A percentile compares a stretch with the other conserved stretches of the same genome.
Evolutionary conservation across 2,113 vertebrate genomes (phyloP).

Genomic region (Burhinus oedicnemus): DNA sequence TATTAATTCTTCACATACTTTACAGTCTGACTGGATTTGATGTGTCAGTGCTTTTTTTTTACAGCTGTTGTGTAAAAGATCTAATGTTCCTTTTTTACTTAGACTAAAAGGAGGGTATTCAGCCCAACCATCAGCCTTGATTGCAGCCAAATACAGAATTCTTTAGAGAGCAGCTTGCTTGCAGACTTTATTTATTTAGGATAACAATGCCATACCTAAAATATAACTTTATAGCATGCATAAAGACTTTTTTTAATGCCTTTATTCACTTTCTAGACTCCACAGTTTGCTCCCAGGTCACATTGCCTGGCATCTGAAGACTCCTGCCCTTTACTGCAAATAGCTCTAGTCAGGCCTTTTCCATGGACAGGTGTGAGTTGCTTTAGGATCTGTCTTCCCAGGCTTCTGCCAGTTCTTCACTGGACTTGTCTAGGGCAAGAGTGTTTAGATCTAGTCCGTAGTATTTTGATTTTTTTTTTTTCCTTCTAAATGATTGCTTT

Average conservation of each 20-base stretch:
- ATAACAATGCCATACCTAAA: background rate
- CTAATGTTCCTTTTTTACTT: background rate
- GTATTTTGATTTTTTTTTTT: background rate
- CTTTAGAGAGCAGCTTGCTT: background rate
- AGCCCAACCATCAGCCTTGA: background rate
- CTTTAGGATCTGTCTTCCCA: background rate
- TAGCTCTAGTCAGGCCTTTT: background rate
- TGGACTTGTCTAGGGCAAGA: background rate
- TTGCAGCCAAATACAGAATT: background rate
- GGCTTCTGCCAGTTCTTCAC: background rate
- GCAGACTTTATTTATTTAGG: background rate
- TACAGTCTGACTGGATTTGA: background rate
- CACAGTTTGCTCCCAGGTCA: background rate
- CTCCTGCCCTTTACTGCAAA: constrained; percentile 35
- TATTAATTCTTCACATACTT: background rate
- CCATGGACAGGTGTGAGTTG: background rate
- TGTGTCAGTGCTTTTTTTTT: background rate
- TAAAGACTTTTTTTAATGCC: no score
- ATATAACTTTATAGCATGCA: background rate
- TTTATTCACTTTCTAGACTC: background rate
- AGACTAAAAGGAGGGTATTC: background rate
- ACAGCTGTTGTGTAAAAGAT: background rate
- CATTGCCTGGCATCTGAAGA: background rate
- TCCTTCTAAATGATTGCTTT: background rate
- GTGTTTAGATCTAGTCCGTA: background rate